These are phyloP conservation scores for Caradrina kadenii DNA, from an alignment of 2,888 invertebrate species.

Conservation along the genomic window DNA sequence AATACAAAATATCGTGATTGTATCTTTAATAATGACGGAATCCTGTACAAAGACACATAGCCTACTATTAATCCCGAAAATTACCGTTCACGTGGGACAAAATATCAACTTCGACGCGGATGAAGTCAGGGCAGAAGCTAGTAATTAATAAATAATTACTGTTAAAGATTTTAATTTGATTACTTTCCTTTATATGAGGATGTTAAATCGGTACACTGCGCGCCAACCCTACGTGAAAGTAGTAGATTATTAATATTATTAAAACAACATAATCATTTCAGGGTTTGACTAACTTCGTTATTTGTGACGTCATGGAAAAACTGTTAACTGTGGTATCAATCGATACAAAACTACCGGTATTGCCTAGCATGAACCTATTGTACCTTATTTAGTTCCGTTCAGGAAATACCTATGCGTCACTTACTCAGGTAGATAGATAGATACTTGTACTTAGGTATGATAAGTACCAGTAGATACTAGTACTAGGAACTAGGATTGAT, in stretches of 20 bases:
- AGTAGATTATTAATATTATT: constrained; percentile 4
- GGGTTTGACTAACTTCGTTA: not conserved
- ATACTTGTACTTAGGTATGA: too few species aligned
- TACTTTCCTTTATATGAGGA: not conserved
- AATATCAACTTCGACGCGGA: too few species aligned
- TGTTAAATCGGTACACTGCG: not conserved
- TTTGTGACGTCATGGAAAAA: constrained; percentile 13
- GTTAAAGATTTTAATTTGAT: not conserved
- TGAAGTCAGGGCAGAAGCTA: too few species aligned
- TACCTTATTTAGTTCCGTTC: not conserved
- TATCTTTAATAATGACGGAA: too few species aligned
- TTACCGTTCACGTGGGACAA: too few species aligned
- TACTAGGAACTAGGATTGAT: too few species aligned
- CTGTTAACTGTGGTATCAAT: constrained; percentile 8
- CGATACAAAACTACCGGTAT: constrained; percentile 10
- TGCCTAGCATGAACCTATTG: not conserved
- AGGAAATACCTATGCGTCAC: constrained; percentile 23
- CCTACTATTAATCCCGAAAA: too few species aligned
- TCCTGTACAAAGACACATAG: too few species aligned
- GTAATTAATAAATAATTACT: too few species aligned
- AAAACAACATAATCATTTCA: not conserved
- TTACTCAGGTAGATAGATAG: not conserved
- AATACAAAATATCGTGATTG: too few species aligned
- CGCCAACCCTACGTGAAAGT: not conserved
- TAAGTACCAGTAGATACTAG: too few species aligned